These are phyloP conservation scores for Pyrrhia umbra DNA, from an alignment of 2,888 invertebrate genomes.

Conservation along the genomic window DNA sequence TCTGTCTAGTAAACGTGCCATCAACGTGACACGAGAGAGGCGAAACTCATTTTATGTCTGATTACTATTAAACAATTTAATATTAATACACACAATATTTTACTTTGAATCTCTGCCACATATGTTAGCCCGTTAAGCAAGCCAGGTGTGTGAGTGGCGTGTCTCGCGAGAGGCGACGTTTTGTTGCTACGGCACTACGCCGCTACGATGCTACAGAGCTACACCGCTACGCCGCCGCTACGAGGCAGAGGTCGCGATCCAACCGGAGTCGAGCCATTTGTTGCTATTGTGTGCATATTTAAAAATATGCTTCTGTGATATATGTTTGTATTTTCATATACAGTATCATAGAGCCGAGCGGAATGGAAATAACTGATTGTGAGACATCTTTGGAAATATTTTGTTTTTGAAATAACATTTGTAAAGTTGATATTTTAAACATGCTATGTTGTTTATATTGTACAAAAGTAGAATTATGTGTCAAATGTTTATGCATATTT, in stretches of 20 bases:
- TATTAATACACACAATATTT: no score
- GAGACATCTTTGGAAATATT: constrained; percentile 1
- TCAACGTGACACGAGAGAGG: no score
- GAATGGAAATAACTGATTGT: constrained; percentile 17
- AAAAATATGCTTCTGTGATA: constrained; percentile 37
- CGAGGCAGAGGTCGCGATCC: constrained; percentile 55
- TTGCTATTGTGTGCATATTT: constrained; percentile 58
- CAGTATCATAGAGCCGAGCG: constrained; percentile 10
- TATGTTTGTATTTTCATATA: background rate
- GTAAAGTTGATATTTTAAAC: background rate
- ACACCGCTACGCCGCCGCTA: constrained; percentile 42
- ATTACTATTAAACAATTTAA: no score
- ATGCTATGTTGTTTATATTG: constrained; percentile 10
- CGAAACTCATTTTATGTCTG: no score
- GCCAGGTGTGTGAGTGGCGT: constrained; percentile 60
- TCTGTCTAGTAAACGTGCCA: no score
- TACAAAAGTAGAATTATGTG: no score
- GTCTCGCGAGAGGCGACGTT: constrained; percentile 60
- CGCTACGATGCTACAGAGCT: constrained; percentile 33
- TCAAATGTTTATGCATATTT: no score
- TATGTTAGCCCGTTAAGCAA: constrained; percentile 21
- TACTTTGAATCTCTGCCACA: constrained; percentile 35
- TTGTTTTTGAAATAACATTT: constrained; percentile 10
- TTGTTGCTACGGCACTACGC: constrained; percentile 57
- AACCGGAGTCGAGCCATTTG: constrained; percentile 51